Percentiles rank a stretch among this genome's conserved stretches.
phyloP scores from a whole-genome alignment of 2,797 vertebrate genomes.

The Lophius americanus region DNA sequence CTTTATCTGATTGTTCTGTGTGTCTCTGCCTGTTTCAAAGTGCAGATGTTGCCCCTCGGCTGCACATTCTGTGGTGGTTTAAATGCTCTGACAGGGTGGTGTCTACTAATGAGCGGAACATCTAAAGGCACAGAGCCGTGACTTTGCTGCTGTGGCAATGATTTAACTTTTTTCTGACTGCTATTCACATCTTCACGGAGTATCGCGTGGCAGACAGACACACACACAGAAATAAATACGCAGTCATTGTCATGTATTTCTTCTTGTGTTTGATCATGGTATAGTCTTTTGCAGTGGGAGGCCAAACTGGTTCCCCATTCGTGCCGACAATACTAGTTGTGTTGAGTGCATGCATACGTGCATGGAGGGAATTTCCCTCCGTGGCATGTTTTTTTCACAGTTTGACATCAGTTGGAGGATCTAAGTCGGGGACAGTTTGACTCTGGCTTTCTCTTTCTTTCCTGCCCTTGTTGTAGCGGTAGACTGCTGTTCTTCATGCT shows the following conservation, averaged over 20 bases:
- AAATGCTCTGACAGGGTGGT: constrained; percentile 60
- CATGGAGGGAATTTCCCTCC: constrained; percentile 71
- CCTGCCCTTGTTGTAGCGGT: too few species aligned
- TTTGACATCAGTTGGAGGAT: constrained; percentile 54
- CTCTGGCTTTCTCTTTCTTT: constrained; percentile 34
- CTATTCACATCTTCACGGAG: constrained; percentile 21
- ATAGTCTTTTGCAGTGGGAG: constrained; percentile 19
- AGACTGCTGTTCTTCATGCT: constrained; percentile 5
- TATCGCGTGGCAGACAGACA: background rate
- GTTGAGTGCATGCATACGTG: constrained; percentile 11
- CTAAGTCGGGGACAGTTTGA: constrained; percentile 60
- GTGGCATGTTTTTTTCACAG: constrained; percentile 63
- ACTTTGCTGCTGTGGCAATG: constrained; percentile 35
- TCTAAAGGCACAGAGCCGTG: constrained; percentile 52
- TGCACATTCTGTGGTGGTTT: constrained; percentile 38
- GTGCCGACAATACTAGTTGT: constrained; percentile 18
- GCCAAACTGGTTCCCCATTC: constrained; percentile 17
- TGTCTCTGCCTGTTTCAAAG: constrained; percentile 19
- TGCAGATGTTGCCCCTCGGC: constrained; percentile 52
- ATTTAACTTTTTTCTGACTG: constrained; percentile 35
- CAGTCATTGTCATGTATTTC: constrained; percentile 12
- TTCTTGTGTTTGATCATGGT: constrained; percentile 32
- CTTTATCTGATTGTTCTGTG: constrained; percentile 27
- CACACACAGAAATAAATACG: constrained; percentile 5
- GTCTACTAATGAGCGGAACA: constrained; percentile 64